Base-by-base conservation (phyloP, 1,140 invertebrate genomes). In the Pachyrhynchus sulphureomaculatus region DNA sequence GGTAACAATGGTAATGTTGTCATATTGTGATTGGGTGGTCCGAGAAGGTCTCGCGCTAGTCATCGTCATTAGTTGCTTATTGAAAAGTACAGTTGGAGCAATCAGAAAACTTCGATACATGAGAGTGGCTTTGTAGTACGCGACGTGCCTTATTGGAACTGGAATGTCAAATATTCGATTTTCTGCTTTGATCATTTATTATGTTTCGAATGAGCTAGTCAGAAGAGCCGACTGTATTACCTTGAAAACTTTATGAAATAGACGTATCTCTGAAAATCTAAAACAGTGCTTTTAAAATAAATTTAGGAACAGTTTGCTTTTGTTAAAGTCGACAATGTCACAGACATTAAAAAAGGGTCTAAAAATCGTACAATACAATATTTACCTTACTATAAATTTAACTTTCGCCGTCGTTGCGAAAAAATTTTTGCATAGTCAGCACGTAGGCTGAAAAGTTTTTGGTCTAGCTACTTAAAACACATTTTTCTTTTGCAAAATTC, bases 1-100 rank as follows among this genome's bases (percentile, higher is more conserved):
- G 67, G 67, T 65, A 74, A 74, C 71, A 74, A 74, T 74, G 67
- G 72, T 70, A 69, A 72, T 72, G 70, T 71, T 74, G 71, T 72
- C 71, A 74, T 74, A 73, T 66, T 66, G 68, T 68, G 71, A 72
- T 72, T 72, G 71, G 72, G 72, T 72, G 71, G 72, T 72, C 71
- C 54, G 52, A 18, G 36, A 55, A 60, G 47, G 56, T 64, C 47
- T 42, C 51, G 47, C 20, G 44, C 32, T 47, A 73, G 70, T 73
- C 72, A 73, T 73, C 70, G 65, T 73, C 72, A 73, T 73, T 73
- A 73, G 72, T 72, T 69, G 56, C 57, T 67, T 69, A 72, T 70
- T 72, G 70, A 73, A 70, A 69, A 69, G 65, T 67, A 21, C 59
- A 66, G 45, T 61, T 32, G 24, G 34, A 21, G 51, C 24, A 51